Base-by-base conservation (phyloP, 92 coral and sea anemone species). In the Micromussa lordhowensis region DNA sequence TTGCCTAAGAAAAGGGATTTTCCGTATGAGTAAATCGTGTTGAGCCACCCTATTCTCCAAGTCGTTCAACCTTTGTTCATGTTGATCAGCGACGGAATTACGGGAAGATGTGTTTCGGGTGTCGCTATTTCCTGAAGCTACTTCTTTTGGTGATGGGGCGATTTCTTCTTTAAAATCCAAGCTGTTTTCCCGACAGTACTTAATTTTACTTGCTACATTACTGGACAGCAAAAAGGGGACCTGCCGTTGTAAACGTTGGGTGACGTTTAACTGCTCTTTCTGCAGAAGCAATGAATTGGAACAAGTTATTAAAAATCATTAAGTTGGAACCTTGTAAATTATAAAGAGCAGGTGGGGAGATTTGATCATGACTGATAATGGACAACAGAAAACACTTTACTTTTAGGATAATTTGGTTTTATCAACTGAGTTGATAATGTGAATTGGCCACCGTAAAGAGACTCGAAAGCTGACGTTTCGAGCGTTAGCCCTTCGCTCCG, bases 41-140 rank as follows among this genome's bases (percentile, higher is more conserved):
- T 77, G 59, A 21, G 80, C 80, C 11, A 79, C 28, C 49, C 54
- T 57, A 2, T 48, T 79, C 2, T 79, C 83, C 57, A 79, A 18
- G 51, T 55, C 26, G 12, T 1, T 57, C 4, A 79, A 36, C 49
- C 83, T 79, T 22, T 34, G 83, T 55, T 44, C 79, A 21, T 75
- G 59, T 28, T 44, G 79, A 16, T 53, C 30, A 29, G 40, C 1
- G 15, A 5, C n/a, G 69, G 21, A 55, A 1, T 24, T 7, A 36
- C 34, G 40, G 3, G 83, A 31, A 12, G 83, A 79, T 58, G 70
- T 26, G 80, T 57, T 49, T 11, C 53, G 12, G 15, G 7, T 6
- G 80, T 48, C 83, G 34, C 44, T 2, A 10, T 79, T 79, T 79
- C 69, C 48, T 29, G 51, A 40, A 19, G 29, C 0, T 3, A 34